Percentiles rank a stretch among this genome's conserved stretches.
These are phyloP conservation scores for Catharus minimus DNA, from an alignment of 2,113 vertebrate species.

Conservation along the genomic window DNA sequence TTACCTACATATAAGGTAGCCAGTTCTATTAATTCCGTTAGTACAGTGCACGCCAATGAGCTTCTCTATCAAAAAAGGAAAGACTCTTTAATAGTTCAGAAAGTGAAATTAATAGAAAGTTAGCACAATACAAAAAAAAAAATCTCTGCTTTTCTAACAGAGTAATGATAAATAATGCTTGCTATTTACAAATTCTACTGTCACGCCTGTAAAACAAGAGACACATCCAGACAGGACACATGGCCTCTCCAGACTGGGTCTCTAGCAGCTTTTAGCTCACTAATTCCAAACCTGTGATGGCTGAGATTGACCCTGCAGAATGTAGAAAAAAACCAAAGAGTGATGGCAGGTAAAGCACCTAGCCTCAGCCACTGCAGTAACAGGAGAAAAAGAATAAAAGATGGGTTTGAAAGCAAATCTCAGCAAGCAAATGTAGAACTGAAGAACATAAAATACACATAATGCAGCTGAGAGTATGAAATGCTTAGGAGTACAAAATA, in stretches of 20 bases:
- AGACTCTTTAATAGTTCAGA: conserved; percentile 7
- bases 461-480: not conserved
- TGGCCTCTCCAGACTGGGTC: not conserved
- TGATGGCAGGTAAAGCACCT: not conserved
- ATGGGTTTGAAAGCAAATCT: not conserved
- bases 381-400: not conserved
- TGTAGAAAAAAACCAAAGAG: not conserved
- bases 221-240: not conserved
- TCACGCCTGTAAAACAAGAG: not conserved
- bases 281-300: not conserved
- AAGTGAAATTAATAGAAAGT: not conserved
- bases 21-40: conserved; percentile 76
- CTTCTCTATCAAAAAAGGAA: conserved; percentile 66
- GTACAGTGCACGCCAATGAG: conserved; percentile 77
- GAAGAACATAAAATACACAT: not conserved
- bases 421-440: not conserved
- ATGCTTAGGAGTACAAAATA: not conserved
- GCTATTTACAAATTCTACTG: conserved; percentile 10
- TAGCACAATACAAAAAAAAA: not conserved
- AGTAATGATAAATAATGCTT: not conserved
- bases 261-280: not conserved
- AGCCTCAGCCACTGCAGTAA: not conserved
- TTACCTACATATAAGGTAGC: conserved; percentile 79
- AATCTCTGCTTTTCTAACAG: not conserved
- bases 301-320: not conserved